phyloP scores from a whole-genome alignment of 1,140 invertebrate genomes.

The Sycobia sp. region DNA sequence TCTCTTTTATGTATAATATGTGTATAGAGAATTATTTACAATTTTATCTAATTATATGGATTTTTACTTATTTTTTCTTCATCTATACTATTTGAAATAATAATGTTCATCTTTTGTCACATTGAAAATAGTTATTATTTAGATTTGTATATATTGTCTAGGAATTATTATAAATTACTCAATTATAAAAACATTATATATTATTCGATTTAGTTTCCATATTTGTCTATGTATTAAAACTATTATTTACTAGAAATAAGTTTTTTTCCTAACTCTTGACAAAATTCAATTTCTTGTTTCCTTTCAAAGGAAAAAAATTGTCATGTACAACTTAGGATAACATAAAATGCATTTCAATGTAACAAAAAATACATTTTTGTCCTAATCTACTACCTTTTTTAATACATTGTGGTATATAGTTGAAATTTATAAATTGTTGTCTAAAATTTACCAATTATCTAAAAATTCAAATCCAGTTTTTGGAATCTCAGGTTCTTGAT shows the following conservation, averaged over 20 bases:
- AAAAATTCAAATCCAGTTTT: conserved; percentile 78
- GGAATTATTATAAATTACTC: too few relatives aligned
- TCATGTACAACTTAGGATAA: not conserved
- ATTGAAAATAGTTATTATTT: conserved; percentile 5
- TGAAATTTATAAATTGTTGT: not conserved
- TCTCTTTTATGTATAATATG: too few relatives aligned
- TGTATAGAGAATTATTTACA: too few relatives aligned
- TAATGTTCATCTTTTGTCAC: conserved; percentile 4
- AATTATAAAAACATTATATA: not conserved
- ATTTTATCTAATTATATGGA: not conserved
- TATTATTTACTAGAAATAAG: not conserved
- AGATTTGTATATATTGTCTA: too few relatives aligned
- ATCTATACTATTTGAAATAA: not conserved
- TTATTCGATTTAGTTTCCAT: not conserved
- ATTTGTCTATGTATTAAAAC: not conserved
- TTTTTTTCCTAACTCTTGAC: not conserved
- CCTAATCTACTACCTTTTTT: not conserved
- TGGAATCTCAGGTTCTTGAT: conserved; percentile 64
- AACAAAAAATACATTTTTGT: not conserved
- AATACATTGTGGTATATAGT: too few relatives aligned
- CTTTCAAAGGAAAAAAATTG: not conserved
- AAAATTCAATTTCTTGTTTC: not conserved
- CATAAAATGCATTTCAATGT: not conserved
- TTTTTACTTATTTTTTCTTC: not conserved
- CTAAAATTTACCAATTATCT: conserved; percentile 69